Evolutionary conservation across 2,888 invertebrate genomes (phyloP), one percentile per base, ranked within the genome.

Genomic region (Agrenia bidenticulata): DNA sequence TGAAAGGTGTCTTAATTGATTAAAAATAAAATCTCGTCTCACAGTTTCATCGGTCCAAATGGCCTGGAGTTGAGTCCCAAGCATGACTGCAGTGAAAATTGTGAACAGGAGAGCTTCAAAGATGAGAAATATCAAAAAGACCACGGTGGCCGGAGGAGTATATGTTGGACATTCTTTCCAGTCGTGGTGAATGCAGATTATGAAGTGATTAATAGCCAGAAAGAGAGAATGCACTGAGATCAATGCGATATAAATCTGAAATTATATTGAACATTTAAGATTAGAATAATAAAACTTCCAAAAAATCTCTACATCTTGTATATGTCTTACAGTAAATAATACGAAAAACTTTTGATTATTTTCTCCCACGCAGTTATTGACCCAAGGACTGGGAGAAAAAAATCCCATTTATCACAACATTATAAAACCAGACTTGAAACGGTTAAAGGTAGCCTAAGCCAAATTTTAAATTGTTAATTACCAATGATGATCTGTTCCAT

Each of bases 321-420:
- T 67, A 51, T 65, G 66, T 85, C 88, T 86, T 81, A 95, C 95
- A 70, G 95, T 96, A 81, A 99, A 99, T 62, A 99, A 85, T 64
- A 99, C 96, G 84, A 99, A 99, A 82, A 91, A 99, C 82, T 99
- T 99, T 84, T 99, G 99, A 84, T 99, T 99, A 79, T 91, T 94
- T 81, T 98, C 98, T 21, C 99, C 99, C 1, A 99, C 96, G 81
- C 99, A 99, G 80, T 99, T 99, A 80, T 99, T 99, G 9, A 99
- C 93, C 96, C 96, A 97, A 0, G 97, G 98, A 81, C 90, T 66
- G 15, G 4, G 15, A 17, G 19, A 5, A 45, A 45, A 45, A 45
- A 9, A 9, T 45, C 15, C 5, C 17, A 15, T 17, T 32, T 32
- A 32, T 32, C 11, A 32, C 32, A 32, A 32, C 32, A 11, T 32